Evolutionary conservation across 2,113 vertebrate genomes (phyloP).

Genomic region (Caretta caretta): DNA sequence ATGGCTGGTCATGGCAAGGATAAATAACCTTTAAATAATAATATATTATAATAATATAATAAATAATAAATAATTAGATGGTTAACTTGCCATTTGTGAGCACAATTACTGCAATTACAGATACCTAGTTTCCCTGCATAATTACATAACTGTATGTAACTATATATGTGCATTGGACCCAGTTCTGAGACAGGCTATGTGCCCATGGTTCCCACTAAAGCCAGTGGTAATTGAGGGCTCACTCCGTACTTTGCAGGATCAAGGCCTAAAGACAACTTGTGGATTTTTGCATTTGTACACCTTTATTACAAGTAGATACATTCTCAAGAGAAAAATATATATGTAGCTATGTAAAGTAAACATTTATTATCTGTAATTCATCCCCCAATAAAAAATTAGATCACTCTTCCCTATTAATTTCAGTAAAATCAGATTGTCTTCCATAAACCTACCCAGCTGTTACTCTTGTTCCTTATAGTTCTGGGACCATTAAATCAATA

Average conservation of each 20-base stretch:
- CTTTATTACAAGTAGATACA: neutral
- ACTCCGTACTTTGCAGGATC: neutral
- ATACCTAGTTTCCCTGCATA: no score
- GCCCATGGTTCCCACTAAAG: fast-evolving
- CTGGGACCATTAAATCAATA: neutral
- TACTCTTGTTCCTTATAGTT: neutral
- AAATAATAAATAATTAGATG: neutral
- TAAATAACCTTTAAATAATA: neutral
- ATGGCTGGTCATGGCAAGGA: neutral
- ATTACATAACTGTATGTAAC: fast-evolving
- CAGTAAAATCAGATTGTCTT: neutral
- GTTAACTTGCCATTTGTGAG: neutral
- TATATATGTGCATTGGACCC: neutral
- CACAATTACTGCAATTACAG: neutral
- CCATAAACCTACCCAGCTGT: neutral
- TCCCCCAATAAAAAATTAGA: neutral
- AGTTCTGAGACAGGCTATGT: neutral
- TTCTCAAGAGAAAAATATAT: neutral
- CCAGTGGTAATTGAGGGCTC: neutral
- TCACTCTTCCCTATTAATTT: neutral
- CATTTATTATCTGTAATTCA: neutral
- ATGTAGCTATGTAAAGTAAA: neutral
- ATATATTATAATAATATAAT: no score
- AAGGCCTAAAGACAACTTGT: fast-evolving
- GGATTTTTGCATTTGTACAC: neutral